Conservation (phyloP, 2,888 invertebrate genomes). For the Platycnemis pennipes region DNA sequence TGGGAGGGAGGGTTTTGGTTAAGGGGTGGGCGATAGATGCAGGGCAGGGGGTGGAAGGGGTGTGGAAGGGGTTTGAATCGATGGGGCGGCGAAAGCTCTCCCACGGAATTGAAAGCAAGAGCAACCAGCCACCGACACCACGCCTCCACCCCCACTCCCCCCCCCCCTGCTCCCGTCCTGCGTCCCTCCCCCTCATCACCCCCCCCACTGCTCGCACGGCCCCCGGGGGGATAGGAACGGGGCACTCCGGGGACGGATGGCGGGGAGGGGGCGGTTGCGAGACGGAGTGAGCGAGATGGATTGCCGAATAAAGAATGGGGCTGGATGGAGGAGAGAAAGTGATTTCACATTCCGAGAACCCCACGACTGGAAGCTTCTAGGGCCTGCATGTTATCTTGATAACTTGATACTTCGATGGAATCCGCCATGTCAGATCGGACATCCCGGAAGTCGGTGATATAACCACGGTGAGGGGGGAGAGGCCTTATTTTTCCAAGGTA, state of each 20-base stretch:
- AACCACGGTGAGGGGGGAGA: not conserved
- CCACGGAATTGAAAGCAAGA: slow-evolving; percentile 28
- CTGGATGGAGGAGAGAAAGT: slow-evolving; percentile 22
- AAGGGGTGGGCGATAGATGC: too few relatives aligned
- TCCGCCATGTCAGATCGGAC: not conserved
- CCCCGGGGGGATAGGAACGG: not conserved
- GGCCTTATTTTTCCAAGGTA: not conserved
- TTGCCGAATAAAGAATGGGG: not conserved
- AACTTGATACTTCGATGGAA: slow-evolving; percentile 14
- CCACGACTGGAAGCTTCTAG: not conserved
- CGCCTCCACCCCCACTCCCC: not conserved
- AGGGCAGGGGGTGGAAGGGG: too few relatives aligned
- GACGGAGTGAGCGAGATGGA: not conserved
- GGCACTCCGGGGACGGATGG: not conserved
- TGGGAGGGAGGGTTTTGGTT: not conserved
- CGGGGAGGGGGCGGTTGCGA: not conserved
- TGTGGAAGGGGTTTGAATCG: not conserved
- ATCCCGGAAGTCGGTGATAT: not conserved
- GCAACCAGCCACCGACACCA: not conserved
- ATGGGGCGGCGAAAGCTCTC: slow-evolving; percentile 28
- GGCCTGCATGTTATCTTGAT: slow-evolving; percentile 30
- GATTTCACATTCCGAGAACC: slow-evolving; percentile 32
- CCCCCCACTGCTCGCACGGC: not conserved
- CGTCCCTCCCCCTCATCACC: not conserved
- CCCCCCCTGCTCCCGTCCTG: not conserved